Percentiles rank a stretch among this genome's conserved stretches.
phyloP scores from a whole-genome alignment of 2,113 vertebrate genomes.

The Engystomops pustulosus region DNA sequence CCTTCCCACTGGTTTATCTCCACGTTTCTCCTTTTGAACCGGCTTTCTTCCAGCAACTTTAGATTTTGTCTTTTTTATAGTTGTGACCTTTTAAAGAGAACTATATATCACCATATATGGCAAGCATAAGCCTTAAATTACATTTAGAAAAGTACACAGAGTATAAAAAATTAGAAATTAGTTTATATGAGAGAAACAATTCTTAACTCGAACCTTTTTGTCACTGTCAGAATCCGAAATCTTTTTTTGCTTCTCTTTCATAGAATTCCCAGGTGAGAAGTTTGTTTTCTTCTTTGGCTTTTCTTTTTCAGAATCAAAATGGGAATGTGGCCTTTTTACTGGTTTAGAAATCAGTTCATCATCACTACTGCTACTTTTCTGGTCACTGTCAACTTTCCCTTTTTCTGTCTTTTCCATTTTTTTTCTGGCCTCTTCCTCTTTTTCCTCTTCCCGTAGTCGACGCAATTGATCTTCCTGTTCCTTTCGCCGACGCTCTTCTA shows the following conservation, averaged over 20 bases:
- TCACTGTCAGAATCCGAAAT: slow-evolving; percentile 41
- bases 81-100: slow-evolving; percentile 75
- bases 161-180: too few species aligned
- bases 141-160: too few species aligned
- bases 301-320: slow-evolving; percentile 85
- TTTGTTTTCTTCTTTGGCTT: slow-evolving; percentile 58
- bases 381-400: slow-evolving; percentile 66
- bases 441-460: slow-evolving; percentile 87
- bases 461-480: slow-evolving; percentile 94
- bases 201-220: slow-evolving; percentile 29
- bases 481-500: slow-evolving; percentile 90
- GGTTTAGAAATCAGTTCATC: slow-evolving; percentile 83
- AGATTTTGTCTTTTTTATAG: slow-evolving; percentile 72
- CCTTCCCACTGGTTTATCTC: slow-evolving; percentile 39
- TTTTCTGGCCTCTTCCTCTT: slow-evolving; percentile 87
- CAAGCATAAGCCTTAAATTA: not conserved
- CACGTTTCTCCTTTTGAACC: slow-evolving; percentile 85
- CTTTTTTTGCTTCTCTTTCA: not conserved
- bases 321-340: slow-evolving; percentile 79
- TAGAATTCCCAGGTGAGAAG: not conserved
- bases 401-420: slow-evolving; percentile 84
- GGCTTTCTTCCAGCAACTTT: slow-evolving; percentile 80
- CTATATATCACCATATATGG: not conserved
- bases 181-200: too few species aligned
- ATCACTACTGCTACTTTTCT: slow-evolving; percentile 79